Conservation (phyloP, 2,113 vertebrate species). For the Paedocypris sp. region DNA sequence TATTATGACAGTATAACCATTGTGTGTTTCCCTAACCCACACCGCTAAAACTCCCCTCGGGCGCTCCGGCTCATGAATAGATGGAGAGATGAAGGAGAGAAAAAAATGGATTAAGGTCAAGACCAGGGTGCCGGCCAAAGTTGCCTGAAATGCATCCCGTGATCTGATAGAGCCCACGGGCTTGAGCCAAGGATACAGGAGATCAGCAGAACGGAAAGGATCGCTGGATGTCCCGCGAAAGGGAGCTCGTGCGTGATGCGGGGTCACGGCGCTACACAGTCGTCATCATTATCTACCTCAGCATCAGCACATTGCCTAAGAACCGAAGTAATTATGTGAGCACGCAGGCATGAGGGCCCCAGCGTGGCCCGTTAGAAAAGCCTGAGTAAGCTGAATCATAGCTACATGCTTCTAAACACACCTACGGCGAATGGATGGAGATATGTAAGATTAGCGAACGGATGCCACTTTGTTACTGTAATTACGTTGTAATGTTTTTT, state of each 20-base stretch:
- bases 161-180: constrained; percentile 3
- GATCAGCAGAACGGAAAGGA: constrained; percentile 11
- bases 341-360: constrained; percentile 14
- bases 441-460: no score
- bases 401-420: constrained; percentile 2
- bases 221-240: not conserved
- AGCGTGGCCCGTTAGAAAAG: constrained; percentile 31
- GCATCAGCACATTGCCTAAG: constrained; percentile 31
- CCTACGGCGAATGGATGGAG: constrained; percentile 20
- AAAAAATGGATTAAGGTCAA: not conserved
- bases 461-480: no score
- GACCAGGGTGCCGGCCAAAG: constrained; percentile 1
- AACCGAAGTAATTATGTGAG: constrained; percentile 30
- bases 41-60: not conserved
- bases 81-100: not conserved
- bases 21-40: not conserved
- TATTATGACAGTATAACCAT: not conserved
- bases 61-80: not conserved
- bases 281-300: constrained; percentile 29
- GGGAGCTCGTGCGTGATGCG: not conserved
- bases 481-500: no score
- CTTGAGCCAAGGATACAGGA: constrained; percentile 19
- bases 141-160: constrained; percentile 8
- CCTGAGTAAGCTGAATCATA: constrained; percentile 20
- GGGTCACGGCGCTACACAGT: constrained; percentile 18